These are phyloP conservation scores for Neopipo cinnamomea DNA, from an alignment of 2,113 vertebrate genomes.

Conservation along the genomic window DNA sequence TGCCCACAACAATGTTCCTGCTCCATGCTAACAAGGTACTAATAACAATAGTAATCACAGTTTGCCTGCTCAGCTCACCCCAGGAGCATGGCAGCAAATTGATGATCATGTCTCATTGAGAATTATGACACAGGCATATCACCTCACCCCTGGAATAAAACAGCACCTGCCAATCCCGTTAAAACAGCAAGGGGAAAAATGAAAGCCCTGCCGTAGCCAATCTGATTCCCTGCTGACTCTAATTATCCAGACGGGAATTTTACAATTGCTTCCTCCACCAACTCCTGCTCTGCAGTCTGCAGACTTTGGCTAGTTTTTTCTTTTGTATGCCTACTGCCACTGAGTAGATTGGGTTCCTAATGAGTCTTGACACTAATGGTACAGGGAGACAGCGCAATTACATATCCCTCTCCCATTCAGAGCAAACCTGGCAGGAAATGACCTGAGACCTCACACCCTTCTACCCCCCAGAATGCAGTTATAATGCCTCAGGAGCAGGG, in stretches of 20 bases:
- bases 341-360: conserved; percentile 76
- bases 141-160: conserved; percentile 73
- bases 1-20: background rate
- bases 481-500: conserved; percentile 67
- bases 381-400: conserved; percentile 72
- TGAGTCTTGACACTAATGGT: conserved; percentile 82
- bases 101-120: conserved; percentile 74
- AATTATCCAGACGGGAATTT: conserved; percentile 79
- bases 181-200: conserved; percentile 71
- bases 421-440: conserved; percentile 75
- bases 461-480: conserved; percentile 62
- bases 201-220: conserved; percentile 68
- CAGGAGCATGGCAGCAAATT: conserved; percentile 54
- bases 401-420: conserved; percentile 48
- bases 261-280: conserved; percentile 72
- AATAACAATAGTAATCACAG: conserved; percentile 57
- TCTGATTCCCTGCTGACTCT: conserved; percentile 78
- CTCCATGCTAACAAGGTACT: conserved; percentile 33
- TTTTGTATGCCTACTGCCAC: conserved; percentile 71
- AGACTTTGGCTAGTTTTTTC: conserved; percentile 72
- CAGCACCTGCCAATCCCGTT: conserved; percentile 74
- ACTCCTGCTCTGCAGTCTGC: conserved; percentile 55
- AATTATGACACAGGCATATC: conserved; percentile 69
- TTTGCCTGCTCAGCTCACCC: conserved; percentile 46
- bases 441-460: conserved; percentile 73